Conservation (phyloP, 2,113 vertebrate genomes). For the Laterallus jamaicensis region DNA sequence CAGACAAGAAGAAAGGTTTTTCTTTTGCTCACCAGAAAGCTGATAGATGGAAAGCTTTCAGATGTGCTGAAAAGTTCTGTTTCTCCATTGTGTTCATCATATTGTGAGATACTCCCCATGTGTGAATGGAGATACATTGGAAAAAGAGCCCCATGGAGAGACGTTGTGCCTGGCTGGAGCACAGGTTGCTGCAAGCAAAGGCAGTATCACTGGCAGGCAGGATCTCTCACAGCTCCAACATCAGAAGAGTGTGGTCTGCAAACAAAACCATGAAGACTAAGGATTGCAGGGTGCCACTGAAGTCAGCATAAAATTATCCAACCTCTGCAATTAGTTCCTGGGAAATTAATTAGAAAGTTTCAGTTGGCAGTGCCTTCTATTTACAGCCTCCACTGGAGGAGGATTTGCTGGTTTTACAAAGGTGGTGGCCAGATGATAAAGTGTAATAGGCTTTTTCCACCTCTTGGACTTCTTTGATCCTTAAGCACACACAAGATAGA, state of each 20-base stretch:
- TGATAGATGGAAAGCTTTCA: not conserved
- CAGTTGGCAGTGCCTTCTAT: not conserved
- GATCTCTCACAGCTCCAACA: not conserved
- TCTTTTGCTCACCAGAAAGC: not conserved
- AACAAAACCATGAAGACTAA: not conserved
- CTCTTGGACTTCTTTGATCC: not conserved
- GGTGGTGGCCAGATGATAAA: not conserved
- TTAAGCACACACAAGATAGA: not conserved
- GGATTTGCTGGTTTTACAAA: not conserved
- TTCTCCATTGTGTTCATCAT: not conserved
- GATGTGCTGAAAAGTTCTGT: not conserved
- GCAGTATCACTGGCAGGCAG: not conserved
- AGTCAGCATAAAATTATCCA: not conserved
- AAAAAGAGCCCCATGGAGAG: not conserved
- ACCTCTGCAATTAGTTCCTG: not conserved
- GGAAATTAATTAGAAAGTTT: not conserved
- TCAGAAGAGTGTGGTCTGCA: not conserved
- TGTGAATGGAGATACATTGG: accelerated
- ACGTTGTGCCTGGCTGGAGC: not conserved
- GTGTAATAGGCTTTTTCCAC: not conserved
- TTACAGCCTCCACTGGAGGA: not conserved
- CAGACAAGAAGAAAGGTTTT: not conserved
- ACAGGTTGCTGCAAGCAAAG: not conserved
- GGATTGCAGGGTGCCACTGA: accelerated
- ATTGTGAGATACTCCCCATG: accelerated